Evolutionary conservation across 2,797 vertebrate genomes (phyloP), one percentile per base, ranked within the genome.

Genomic region (Pogoniulus pusillus): DNA sequence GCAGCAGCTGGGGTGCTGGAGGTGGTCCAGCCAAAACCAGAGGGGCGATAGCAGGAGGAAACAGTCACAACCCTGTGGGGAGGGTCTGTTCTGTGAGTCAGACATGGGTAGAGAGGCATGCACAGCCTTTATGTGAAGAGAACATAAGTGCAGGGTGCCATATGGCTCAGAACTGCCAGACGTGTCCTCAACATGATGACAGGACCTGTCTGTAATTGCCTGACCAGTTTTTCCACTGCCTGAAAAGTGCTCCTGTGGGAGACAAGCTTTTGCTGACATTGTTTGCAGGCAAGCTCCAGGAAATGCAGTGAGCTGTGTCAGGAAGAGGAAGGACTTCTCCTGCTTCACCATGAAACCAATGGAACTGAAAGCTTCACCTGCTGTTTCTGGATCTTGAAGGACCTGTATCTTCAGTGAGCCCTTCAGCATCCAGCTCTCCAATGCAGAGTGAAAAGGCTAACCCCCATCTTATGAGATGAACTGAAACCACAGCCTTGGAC

Each of bases 141-240:
- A 66, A 43, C 71, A 1, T 9, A 22, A 30, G 45, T 7, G 30
- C 65, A 82, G 65, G 54, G 72, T 81, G 84, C 90, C 84, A 82
- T 62, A 71, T 82, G 93, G 90, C 82, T 58, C 85, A 43, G 63
- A 63, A 45, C 70, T 54, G 88, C 70, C 92, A 93, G 65, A 39
- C 7, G 0, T 15, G 58, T 49, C 73, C 65, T 69, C 90, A 71
- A 17, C 49, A 26, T 1, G 13, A 74, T 37, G 72, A 24, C 90
- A 91, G 82, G 62, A 64, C 76, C 85, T 68, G 85, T 69, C 84
- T 88, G 70, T 72, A 58, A 63, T 16, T 59, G 80, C 89, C 85
- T 60, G 75, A 41, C 83, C 83, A n/a, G 73, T 24, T 82, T 30
- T 24, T 49, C 83, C 76, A 57, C 49, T 35, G 69, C 58, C 32